Evolutionary conservation across 2,888 invertebrate genomes (phyloP), one percentile per base, ranked within the genome.

Genomic region (Plebejus anna): DNA sequence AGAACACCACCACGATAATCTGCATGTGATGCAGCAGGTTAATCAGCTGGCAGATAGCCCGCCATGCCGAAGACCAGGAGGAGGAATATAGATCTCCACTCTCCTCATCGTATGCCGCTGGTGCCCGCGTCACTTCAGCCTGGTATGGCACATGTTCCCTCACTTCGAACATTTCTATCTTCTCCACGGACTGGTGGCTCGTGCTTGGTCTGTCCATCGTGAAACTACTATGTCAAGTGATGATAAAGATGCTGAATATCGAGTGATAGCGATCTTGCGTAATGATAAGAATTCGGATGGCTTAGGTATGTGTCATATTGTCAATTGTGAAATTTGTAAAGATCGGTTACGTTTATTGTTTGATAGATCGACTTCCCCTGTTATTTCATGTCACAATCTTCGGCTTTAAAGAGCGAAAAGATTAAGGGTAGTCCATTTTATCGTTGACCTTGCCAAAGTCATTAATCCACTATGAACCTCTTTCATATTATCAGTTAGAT

Each of bases 131-230:
- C 70, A 93, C 79, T 77, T 92, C 93, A 0, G 91, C 91, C 78
- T 92, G 92, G 79, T 94, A 93, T 3, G 94, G 94, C 7, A 94
- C 90, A 79, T 94, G 94, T 78, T 94, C 94, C 61, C 93, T 84
- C 1, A 94, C 92, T 81, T 94, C 93, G 79, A 87, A 93, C 83
- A 93, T 88, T 80, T 94, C 94, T 80, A 94, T 85, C 79, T 86
- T 85, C 75, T 93, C 92, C 70, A 90, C 82, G 0, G 92, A 90
- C 79, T 92, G 91, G 78, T 84, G 88, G 79, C 92, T 91, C 6
- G 93, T 92, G 79, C 92, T 88, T 1, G 93, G 92, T 80, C 89
- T 88, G 83, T 93, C 93, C 93, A 93, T 93, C 75, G 83, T 86
- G 66, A 75, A 77, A 75, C 28, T 66, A 79, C 78, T 80, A 78